A percentile compares a stretch with the other conserved stretches of the same genome.
Conservation (phyloP, 2,113 vertebrate species). For the Triplophysa rosa region DNA sequence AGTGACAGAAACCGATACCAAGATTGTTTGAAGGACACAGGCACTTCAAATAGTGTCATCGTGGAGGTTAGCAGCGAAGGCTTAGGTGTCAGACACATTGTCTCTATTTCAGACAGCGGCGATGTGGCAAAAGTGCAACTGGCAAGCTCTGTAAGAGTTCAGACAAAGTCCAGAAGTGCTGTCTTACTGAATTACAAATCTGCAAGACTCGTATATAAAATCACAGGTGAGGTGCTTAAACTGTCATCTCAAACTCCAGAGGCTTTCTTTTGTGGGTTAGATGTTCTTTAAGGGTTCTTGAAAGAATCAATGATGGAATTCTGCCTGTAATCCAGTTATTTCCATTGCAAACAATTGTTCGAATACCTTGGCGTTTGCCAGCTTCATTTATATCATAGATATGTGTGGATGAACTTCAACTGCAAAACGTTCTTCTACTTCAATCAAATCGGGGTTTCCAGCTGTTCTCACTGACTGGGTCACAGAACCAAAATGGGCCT, state of each 20-base stretch:
- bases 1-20: not conserved
- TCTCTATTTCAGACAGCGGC: conserved; percentile 13
- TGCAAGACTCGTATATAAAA: conserved; percentile 6
- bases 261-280: conserved; percentile 30
- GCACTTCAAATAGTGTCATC: conserved; percentile 27
- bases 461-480: too few species aligned
- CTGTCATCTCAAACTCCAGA: conserved; percentile 30
- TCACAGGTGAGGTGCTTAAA: conserved; percentile 21
- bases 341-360: not conserved
- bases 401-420: too few species aligned
- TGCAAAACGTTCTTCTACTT: too few species aligned
- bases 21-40: conserved; percentile 31
- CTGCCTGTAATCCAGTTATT: conserved; percentile 19
- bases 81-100: conserved; percentile 28
- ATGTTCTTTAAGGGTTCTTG: conserved; percentile 21
- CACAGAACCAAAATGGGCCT: too few species aligned
- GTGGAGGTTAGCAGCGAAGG: not conserved
- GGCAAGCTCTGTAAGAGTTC: not conserved
- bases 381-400: too few species aligned
- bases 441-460: too few species aligned
- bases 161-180: conserved; percentile 36
- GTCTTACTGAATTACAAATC: conserved; percentile 35
- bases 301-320: conserved; percentile 23
- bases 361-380: not conserved
- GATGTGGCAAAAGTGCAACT: conserved; percentile 18